These are phyloP conservation scores for Nemotelus nigrinus DNA, from an alignment of 2,888 invertebrate species.

Conservation along the genomic window DNA sequence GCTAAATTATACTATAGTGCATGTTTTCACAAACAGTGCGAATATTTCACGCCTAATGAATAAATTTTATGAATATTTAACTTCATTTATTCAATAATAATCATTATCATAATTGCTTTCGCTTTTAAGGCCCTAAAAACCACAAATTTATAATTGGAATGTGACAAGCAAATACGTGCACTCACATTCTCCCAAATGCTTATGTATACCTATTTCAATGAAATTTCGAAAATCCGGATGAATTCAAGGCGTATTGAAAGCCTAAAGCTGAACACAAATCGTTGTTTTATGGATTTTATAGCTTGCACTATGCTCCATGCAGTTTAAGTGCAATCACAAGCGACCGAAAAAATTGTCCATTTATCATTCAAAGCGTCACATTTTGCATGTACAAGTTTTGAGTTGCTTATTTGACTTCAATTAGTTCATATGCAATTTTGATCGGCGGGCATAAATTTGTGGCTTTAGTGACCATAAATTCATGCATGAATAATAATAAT, in stretches of 20 bases:
- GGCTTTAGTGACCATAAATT: too few species aligned
- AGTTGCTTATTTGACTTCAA: too few species aligned
- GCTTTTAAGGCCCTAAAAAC: not conserved
- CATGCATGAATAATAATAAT: too few species aligned
- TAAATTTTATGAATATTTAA: not conserved
- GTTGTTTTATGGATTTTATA: too few species aligned
- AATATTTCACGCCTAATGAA: not conserved
- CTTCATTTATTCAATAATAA: not conserved
- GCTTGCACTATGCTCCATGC: too few species aligned
- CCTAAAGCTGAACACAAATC: too few species aligned
- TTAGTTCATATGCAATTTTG: too few species aligned
- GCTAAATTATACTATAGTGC: not conserved
- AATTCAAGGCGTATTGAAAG: too few species aligned
- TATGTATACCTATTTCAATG: too few species aligned
- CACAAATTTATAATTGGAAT: conserved; percentile 14
- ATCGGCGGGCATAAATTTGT: too few species aligned
- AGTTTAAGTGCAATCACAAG: too few species aligned
- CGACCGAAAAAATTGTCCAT: not conserved
- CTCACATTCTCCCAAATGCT: not conserved
- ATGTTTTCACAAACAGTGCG: not conserved
- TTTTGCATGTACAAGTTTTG: not conserved
- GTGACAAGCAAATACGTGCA: not conserved
- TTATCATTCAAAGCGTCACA: conserved; percentile 1
- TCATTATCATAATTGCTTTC: conserved; percentile 1
- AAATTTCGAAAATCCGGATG: too few species aligned